Percentiles rank a stretch among this genome's conserved stretches.
phyloP scores from a whole-genome alignment of 2,888 invertebrate genomes.

The Heteromyza rotundicornis region DNA sequence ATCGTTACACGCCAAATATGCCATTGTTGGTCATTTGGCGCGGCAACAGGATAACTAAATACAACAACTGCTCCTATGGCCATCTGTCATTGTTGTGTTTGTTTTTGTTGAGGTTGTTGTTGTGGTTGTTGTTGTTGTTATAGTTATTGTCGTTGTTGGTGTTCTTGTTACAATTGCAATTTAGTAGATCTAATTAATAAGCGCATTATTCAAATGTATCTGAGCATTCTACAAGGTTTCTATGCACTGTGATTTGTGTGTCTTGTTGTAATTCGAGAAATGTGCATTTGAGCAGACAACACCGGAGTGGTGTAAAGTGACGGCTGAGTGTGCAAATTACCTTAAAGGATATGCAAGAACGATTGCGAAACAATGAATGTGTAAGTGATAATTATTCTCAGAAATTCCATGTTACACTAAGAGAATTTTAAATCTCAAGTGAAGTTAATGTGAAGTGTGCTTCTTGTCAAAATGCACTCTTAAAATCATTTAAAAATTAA shows the following conservation, averaged over 20 bases:
- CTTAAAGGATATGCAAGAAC: not conserved
- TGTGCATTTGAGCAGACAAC: not conserved
- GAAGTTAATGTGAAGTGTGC: too few relatives aligned
- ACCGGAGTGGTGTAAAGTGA: not conserved
- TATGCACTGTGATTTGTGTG: not conserved
- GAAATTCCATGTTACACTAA: too few relatives aligned
- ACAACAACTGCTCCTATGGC: not conserved
- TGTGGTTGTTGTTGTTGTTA: slow-evolving; percentile 11
- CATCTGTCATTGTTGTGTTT: slow-evolving; percentile 9
- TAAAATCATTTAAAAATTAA: too few relatives aligned
- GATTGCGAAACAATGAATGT: not conserved
- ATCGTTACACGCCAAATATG: slow-evolving; percentile 16
- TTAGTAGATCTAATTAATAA: slow-evolving; percentile 44
- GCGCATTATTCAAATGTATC: slow-evolving; percentile 18
- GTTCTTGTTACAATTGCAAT: slow-evolving; percentile 39
- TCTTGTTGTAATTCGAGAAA: too few relatives aligned
- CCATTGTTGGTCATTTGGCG: not conserved
- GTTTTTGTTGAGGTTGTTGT: slow-evolving; percentile 6
- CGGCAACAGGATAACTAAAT: not conserved
- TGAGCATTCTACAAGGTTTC: not conserved
- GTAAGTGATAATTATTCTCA: not conserved
- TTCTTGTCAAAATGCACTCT: too few relatives aligned
- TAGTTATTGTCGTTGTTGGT: slow-evolving; percentile 5
- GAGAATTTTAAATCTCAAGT: too few relatives aligned
- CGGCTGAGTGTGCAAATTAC: too few relatives aligned